Conservation (phyloP, 2,888 invertebrate genomes). For the Blastobasis lacticolella region DNA sequence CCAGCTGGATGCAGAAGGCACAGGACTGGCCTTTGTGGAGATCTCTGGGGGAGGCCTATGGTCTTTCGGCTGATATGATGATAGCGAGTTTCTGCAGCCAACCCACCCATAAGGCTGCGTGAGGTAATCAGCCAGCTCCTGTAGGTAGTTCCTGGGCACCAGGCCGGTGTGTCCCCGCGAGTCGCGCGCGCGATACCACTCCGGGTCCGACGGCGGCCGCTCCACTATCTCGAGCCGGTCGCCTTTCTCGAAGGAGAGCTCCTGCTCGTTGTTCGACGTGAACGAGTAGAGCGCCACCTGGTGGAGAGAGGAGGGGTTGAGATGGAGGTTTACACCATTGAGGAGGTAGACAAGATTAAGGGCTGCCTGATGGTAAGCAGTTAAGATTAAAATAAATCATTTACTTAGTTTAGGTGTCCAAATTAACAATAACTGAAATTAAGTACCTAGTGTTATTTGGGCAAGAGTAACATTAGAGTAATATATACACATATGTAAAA, state of each 20-base stretch:
- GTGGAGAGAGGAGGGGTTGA: neutral
- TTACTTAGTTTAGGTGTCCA: no score
- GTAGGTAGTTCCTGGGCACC: conserved; percentile 95
- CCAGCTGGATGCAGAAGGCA: neutral
- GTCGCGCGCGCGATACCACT: conserved; percentile 98
- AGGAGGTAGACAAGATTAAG: no score
- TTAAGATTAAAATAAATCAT: no score
- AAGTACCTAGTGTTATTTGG: no score
- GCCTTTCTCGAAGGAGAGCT: conserved; percentile 96
- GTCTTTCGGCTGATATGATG: neutral
- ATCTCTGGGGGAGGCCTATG: neutral
- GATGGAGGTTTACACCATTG: no score
- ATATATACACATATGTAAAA: no score
- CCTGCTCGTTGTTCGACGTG: conserved; percentile 95
- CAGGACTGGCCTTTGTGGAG: neutral
- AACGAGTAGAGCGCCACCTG: conserved; percentile 94
- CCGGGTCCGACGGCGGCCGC: conserved; percentile 97
- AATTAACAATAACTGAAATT: no score
- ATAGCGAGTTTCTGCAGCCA: no score
- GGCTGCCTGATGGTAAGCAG: no score
- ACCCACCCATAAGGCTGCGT: conserved; percentile 84
- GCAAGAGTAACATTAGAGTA: no score
- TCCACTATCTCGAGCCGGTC: conserved; percentile 97
- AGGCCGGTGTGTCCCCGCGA: conserved; percentile 93
- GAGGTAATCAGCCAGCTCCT: conserved; percentile 92